Evolutionary conservation across 2,797 vertebrate species (phyloP), one percentile per base, ranked within the genome.

Genomic region (Squalus acanthias): DNA sequence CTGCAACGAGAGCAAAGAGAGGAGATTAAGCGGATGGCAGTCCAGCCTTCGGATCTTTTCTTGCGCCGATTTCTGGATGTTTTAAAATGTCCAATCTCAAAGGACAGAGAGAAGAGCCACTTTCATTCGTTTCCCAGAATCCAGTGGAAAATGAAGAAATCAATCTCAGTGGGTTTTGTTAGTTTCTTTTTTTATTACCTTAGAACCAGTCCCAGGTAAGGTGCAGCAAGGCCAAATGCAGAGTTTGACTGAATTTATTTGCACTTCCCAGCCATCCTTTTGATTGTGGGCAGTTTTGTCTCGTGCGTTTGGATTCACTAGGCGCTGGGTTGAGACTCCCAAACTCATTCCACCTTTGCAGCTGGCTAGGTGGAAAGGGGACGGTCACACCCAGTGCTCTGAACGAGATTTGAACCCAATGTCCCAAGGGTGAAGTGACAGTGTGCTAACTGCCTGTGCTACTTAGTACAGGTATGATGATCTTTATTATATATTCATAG

Each of bases 1-100:
- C 99, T 99, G 97, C 57, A 98, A 96, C 0, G 85, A 0, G 97
- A 96, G 50, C 1, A 95, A 39, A 76, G 50, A 74, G 57, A 76
- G 69, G 76, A 5, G 33, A 24, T 60, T 57, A 76, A 95, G 50
- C 3, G 6, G 1, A 60, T 12, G 91, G 39, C 1, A 82, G 9
- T 3, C 91, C 65, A 93, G 1, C 8, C 46, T 46, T 69, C 22
- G 20, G 39, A 69, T 93, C 20, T 20, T 93, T 69, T 24, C 17
- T 1, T 29, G 29, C 22, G 15, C 10, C 24, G n/a, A 69, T 46
- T 67, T 12, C 39, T 46, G 20, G 0, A 67, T 5, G 5, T 93
- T 93, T 24, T 9, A 93, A 39, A 67, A 69, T 93, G n/a, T 24
- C 46, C n/a, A 93, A 24, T 69, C 89, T 46, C n/a, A 46, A 93